Evolutionary conservation across 1,140 invertebrate genomes (phyloP).

Genomic region (Latrodectus geometricus): DNA sequence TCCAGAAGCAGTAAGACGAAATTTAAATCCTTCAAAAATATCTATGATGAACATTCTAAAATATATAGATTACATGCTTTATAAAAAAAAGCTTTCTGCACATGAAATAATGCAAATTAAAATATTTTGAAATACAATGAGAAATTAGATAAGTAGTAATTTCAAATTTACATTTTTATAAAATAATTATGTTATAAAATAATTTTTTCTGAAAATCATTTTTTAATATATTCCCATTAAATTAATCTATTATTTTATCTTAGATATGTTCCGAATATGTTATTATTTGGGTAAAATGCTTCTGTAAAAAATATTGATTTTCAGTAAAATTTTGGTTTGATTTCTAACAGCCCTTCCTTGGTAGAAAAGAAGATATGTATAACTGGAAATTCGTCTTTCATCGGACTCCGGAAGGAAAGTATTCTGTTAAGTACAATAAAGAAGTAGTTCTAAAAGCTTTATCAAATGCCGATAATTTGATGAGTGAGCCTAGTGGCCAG

Average conservation of each 20-base stretch:
- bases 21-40: background rate
- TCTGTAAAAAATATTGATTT: background rate
- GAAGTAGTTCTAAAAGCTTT: background rate
- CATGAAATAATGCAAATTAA: background rate
- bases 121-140: background rate
- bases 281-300: background rate
- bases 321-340: no score
- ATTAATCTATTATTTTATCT: background rate
- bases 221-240: background rate
- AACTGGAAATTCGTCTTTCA: background rate
- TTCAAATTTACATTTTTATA: no score
- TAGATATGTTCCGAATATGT: background rate
- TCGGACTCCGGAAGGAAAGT: background rate
- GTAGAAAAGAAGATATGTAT: background rate
- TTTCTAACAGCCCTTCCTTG: background rate
- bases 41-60: background rate
- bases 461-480: background rate
- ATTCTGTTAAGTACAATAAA: background rate
- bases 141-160: background rate
- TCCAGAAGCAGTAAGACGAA: background rate
- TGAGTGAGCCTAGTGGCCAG: background rate
- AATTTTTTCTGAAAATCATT: background rate
- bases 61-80: background rate
- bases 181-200: background rate
- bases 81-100: background rate